Conservation (phyloP, 2,113 vertebrate genomes). For the Calcarius ornatus region DNA sequence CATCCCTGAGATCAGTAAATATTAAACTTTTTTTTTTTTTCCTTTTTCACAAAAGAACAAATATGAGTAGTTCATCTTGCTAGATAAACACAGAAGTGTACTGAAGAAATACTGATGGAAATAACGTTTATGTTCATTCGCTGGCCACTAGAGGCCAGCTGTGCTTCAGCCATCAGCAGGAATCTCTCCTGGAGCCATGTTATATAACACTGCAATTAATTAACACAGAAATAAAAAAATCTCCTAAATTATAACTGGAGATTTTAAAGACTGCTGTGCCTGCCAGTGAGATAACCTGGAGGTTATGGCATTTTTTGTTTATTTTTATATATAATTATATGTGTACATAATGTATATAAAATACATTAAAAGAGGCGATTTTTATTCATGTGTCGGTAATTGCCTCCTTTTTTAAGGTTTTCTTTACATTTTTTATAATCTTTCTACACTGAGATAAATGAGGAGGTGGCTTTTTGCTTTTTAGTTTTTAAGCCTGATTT, state of each 20-base stretch:
- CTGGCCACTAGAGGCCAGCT: constrained; percentile 59
- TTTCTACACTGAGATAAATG: not conserved
- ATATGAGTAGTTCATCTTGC: not conserved
- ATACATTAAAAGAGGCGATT: accelerated
- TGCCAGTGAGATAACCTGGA: not conserved
- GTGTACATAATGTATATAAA: not conserved
- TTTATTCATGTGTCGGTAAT: not conserved
- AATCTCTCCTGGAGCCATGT: not conserved
- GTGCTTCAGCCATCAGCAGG: not conserved
- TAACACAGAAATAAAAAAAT: not conserved
- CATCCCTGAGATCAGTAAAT: not conserved
- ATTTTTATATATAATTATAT: not conserved
- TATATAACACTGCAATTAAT: not conserved
- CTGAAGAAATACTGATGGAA: not conserved
- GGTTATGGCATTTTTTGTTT: not conserved
- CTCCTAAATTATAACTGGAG: not conserved
- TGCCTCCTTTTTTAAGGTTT: not conserved
- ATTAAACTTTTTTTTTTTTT: not conserved
- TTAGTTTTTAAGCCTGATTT: not conserved
- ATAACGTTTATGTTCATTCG: not conserved
- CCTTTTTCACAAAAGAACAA: not conserved
- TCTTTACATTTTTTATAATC: not conserved
- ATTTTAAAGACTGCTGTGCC: not conserved
- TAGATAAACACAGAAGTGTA: not conserved
- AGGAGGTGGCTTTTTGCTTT: not conserved